Base-by-base conservation (phyloP, 2,888 invertebrate genomes). In the Mythimna loreyi region DNA sequence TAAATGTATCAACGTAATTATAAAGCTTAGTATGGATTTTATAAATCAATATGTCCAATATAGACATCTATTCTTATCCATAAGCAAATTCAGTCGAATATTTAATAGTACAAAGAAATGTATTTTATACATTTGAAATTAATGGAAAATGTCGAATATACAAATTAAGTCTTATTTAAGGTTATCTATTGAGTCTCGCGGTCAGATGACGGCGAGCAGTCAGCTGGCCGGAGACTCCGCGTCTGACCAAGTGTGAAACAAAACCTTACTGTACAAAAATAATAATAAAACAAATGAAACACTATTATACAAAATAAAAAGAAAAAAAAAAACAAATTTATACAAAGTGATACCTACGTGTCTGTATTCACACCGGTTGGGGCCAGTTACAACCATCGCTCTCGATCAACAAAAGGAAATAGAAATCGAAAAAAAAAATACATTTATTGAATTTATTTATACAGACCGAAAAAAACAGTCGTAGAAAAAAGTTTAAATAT, bases 251-350 rank as follows among this genome's bases (percentile, higher is more conserved):
- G 86, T 86, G 90, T 90, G 89, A 92, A 93, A 93, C 90, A 92
- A 93, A 93, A 92, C 89, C 80, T 87, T 88, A 90, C 89, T 91
- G 89, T 92, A 93, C 90, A 93, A 92, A 93, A 92, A 90, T 88
- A 86, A 89, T 90, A 89, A 88, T 81, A 84, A 68, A 87, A 86
- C 84, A 84, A 92, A 90, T 83, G 87, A 89, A 92, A 92, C 90
- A 86, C 89, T 92, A 93, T 92, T 82, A 87, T 92, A 93, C 91
- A 92, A 92, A 92, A 92, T 89, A 87, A 90, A 86, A 86, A 83
- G 88, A 86, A 89, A 89, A 86, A 89, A 89, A 86, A 88, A 90
- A 89, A 88, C 85, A 88, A 85, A 79, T 84, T 88, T 88, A 89
- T 87, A 92, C 90, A 92, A 90, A 87, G 83, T 89, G 85, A 84